phyloP scores from a whole-genome alignment of 35 echinoderm and acorn worm genomes.

The Chiridota heheva region DNA sequence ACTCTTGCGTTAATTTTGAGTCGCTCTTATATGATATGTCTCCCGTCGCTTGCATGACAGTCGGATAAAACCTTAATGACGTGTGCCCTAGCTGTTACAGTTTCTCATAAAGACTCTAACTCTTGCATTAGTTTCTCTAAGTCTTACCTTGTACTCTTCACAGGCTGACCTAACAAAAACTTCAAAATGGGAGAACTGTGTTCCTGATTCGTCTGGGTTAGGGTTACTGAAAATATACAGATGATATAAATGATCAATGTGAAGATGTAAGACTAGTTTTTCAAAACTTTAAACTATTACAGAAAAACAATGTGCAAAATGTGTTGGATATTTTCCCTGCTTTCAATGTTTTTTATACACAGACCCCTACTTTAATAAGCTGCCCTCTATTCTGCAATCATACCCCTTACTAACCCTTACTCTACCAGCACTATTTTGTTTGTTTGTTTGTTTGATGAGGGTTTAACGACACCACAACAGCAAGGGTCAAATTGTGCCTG shows the following conservation, averaged over 20 bases:
- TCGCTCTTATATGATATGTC: background rate
- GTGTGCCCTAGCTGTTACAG: too few relatives aligned
- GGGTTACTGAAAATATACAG: slow-evolving; percentile 5
- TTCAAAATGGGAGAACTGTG: slow-evolving; percentile 25
- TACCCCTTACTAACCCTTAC: background rate
- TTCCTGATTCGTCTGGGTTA: slow-evolving; percentile 29
- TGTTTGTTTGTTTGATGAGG: too few relatives aligned
- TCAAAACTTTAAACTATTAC: background rate
- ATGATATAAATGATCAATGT: background rate
- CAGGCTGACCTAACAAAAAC: slow-evolving; percentile 15
- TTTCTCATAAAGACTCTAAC: background rate
- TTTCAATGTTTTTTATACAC: background rate
- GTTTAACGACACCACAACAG: too few relatives aligned
- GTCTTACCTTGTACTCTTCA: slow-evolving; percentile 26
- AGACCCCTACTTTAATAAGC: too few relatives aligned
- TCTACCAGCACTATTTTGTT: too few relatives aligned
- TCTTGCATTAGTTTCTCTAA: background rate
- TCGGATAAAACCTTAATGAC: too few relatives aligned
- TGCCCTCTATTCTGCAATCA: background rate
- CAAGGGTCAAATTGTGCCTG: too few relatives aligned
- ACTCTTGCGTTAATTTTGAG: background rate
- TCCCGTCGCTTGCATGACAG: too few relatives aligned
- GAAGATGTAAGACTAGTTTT: background rate
- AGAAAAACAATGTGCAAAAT: background rate
- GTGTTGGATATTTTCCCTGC: background rate